Evolutionary conservation across 1,140 invertebrate genomes (phyloP).

Genomic region (Achatina immaculata): DNA sequence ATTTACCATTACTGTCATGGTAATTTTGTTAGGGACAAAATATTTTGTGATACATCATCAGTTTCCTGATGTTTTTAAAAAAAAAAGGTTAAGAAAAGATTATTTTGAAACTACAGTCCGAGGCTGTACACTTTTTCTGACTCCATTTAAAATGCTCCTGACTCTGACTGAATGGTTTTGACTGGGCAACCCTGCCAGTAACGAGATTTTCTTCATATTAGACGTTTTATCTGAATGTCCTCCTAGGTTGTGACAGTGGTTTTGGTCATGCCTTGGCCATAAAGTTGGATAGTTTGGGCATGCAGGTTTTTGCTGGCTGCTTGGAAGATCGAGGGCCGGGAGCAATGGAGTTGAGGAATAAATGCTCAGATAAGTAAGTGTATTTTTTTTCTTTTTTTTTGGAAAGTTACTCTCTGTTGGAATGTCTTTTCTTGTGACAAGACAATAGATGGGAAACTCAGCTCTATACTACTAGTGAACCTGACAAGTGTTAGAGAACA

Average conservation of each 20-base stretch:
- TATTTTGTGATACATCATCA: too few relatives aligned
- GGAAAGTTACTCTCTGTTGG: background rate
- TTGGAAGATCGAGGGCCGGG: constrained; percentile 69
- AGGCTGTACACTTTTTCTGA: too few relatives aligned
- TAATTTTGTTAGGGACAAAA: too few relatives aligned
- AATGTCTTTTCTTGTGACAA: constrained; percentile 13
- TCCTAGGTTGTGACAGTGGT: constrained; percentile 73
- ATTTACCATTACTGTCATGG: too few relatives aligned
- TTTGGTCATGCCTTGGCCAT: constrained; percentile 73
- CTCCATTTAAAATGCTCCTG: too few relatives aligned
- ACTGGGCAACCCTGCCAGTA: too few relatives aligned
- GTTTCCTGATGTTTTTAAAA: too few relatives aligned
- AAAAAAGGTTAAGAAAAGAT: too few relatives aligned
- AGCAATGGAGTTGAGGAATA: constrained; percentile 59
- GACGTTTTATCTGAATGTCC: background rate
- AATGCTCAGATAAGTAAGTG: constrained; percentile 62
- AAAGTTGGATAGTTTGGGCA: constrained; percentile 71
- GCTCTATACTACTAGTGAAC: background rate
- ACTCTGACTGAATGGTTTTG: too few relatives aligned
- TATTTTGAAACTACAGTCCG: too few relatives aligned
- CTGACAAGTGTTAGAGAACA: background rate
- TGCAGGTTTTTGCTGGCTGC: constrained; percentile 74
- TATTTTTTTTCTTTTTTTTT: too few relatives aligned
- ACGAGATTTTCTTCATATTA: background rate
- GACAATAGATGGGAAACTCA: background rate